Percentiles rank a stretch among this genome's conserved stretches.
phyloP scores from a whole-genome alignment of 1,140 invertebrate genomes.

The Achroia grisella region DNA sequence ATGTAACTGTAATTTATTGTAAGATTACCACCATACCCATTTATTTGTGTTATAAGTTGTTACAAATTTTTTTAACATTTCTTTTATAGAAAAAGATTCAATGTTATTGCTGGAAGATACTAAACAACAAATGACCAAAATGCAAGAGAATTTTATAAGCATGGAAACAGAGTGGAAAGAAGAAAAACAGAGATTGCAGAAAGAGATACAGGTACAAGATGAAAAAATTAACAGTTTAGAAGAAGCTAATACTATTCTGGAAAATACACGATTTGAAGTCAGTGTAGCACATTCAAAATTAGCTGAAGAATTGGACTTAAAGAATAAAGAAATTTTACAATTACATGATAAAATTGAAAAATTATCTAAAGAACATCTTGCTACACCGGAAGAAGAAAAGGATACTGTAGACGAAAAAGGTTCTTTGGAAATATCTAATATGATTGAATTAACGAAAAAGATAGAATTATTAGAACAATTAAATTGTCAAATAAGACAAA shows the following conservation, averaged over 20 bases:
- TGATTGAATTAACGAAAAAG: constrained; percentile 63
- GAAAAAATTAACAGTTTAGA: constrained; percentile 70
- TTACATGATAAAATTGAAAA: constrained; percentile 51
- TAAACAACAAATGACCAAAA: constrained; percentile 84
- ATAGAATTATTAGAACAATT: constrained; percentile 71
- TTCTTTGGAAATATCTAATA: constrained; percentile 64
- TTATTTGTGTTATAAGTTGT: too few species aligned
- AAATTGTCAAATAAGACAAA: constrained; percentile 71
- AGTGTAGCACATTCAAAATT: constrained; percentile 73
- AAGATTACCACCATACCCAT: too few species aligned
- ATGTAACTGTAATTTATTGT: too few species aligned
- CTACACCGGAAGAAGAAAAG: constrained; percentile 30
- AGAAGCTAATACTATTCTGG: constrained; percentile 70
- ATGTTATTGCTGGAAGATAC: constrained; percentile 84
- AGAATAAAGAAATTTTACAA: constrained; percentile 52
- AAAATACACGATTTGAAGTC: constrained; percentile 75
- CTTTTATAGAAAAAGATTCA: constrained; percentile 75
- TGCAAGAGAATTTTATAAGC: constrained; percentile 84
- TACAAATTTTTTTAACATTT: constrained; percentile 4
- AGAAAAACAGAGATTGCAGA: constrained; percentile 76
- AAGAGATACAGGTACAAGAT: constrained; percentile 75
- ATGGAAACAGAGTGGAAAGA: constrained; percentile 82
- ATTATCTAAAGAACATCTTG: constrained; percentile 21
- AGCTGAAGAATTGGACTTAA: constrained; percentile 72
- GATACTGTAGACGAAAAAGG: constrained; percentile 62